phyloP scores from a whole-genome alignment of 2,113 vertebrate species.

The Cisticola juncidis region DNA sequence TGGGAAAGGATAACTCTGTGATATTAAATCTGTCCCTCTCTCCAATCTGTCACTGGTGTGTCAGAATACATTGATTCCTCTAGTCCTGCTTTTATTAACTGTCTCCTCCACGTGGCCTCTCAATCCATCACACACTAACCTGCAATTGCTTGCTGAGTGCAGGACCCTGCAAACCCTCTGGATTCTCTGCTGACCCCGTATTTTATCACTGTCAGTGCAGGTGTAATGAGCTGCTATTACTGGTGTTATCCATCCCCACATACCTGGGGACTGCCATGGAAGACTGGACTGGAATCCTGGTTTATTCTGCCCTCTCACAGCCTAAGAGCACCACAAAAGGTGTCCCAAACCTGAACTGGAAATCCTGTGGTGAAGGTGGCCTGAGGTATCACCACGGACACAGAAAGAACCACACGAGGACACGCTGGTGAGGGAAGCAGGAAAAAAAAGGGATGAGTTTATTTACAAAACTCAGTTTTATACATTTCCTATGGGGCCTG shows the following conservation, averaged over 20 bases:
- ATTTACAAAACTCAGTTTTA: too few species aligned
- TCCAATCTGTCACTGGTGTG: slow-evolving; percentile 72
- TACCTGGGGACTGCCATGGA: neutral
- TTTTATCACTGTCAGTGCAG: neutral
- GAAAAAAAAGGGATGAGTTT: too few species aligned
- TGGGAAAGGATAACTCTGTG: slow-evolving; percentile 64
- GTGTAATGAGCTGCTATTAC: neutral
- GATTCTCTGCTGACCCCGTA: neutral
- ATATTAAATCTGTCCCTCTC: slow-evolving; percentile 77
- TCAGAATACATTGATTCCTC: slow-evolving; percentile 66
- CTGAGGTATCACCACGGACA: too few species aligned
- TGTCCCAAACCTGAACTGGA: neutral
- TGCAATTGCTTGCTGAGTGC: neutral
- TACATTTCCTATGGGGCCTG: too few species aligned
- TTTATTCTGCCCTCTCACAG: neutral
- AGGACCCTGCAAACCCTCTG: slow-evolving; percentile 15
- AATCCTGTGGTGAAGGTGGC: neutral
- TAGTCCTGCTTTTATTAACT: slow-evolving; percentile 68
- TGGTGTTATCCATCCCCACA: neutral
- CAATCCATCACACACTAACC: slow-evolving; percentile 44
- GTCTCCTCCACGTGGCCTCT: slow-evolving; percentile 34
- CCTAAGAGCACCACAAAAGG: neutral
- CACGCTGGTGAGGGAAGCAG: too few species aligned
- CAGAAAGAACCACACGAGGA: too few species aligned
- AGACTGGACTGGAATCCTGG: neutral